Percentiles rank a stretch among this genome's conserved stretches.
These are phyloP conservation scores for Amniataba percoides DNA, from an alignment of 2,797 vertebrate genomes.

Conservation along the genomic window DNA sequence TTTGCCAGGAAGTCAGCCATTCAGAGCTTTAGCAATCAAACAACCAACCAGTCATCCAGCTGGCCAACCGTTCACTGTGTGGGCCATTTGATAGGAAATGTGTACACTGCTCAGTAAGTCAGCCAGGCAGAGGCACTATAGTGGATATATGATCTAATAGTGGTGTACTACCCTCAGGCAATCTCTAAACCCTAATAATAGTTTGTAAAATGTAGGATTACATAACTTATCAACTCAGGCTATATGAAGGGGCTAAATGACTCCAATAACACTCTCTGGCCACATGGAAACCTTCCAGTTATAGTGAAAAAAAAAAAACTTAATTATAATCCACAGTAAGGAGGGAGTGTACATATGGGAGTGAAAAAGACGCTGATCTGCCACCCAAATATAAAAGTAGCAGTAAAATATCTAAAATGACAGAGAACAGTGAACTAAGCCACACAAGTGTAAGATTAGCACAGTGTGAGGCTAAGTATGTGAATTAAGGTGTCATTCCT, in stretches of 20 bases:
- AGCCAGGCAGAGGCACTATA: slow-evolving; percentile 3
- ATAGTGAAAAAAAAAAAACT: background rate
- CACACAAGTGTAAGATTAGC: background rate
- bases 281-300: background rate
- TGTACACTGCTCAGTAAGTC: background rate
- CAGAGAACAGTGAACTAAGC: background rate
- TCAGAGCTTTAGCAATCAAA: slow-evolving; percentile 13
- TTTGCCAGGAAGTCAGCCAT: background rate
- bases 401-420: background rate
- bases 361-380: background rate
- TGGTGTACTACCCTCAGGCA: background rate
- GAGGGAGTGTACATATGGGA: background rate
- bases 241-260: background rate
- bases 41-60: background rate
- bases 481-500: background rate
- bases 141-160: slow-evolving; percentile 22
- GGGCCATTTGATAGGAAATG: slow-evolving; percentile 13
- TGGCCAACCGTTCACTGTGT: background rate
- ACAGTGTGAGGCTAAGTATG: background rate
- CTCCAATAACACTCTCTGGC: background rate
- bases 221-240: background rate
- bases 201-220: slow-evolving; percentile 20
- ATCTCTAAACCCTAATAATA: slow-evolving; percentile 6
- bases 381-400: background rate
- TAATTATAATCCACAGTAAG: background rate